Conservation (phyloP, 2,797 vertebrate species). For the Lepus oiostolus region DNA sequence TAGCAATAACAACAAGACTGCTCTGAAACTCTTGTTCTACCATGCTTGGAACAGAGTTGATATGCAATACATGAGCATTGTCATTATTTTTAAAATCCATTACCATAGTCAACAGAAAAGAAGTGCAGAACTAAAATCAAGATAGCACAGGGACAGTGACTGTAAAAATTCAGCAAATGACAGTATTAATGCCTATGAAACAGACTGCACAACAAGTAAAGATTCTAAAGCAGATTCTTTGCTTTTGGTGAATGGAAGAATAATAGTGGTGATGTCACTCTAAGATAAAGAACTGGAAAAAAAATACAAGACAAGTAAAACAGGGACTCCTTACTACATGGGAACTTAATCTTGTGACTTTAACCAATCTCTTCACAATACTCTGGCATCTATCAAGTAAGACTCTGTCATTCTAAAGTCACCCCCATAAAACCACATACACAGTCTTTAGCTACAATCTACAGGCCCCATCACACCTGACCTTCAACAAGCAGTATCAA, state of each 20-base stretch:
- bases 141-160: neutral
- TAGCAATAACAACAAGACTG: neutral
- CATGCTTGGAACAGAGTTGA: neutral
- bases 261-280: neutral
- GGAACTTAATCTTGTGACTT: neutral
- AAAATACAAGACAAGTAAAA: neutral
- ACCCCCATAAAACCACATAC: neutral
- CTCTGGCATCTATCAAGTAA: neutral
- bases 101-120: neutral
- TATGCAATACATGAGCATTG: neutral
- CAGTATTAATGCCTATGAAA: neutral
- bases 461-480: too few relatives aligned
- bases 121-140: constrained; percentile 16
- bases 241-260: neutral
- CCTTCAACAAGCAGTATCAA: neutral
- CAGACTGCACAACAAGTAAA: neutral
- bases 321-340: neutral
- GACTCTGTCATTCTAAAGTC: neutral
- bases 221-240: neutral
- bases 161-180: neutral
- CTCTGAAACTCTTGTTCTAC: neutral
- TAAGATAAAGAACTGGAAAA: constrained; percentile 9
- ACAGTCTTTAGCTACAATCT: neutral
- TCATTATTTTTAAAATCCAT: neutral
- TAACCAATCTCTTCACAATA: neutral